These are phyloP conservation scores for Polymixis flavicincta DNA, from an alignment of 2,888 invertebrate genomes.

Conservation along the genomic window DNA sequence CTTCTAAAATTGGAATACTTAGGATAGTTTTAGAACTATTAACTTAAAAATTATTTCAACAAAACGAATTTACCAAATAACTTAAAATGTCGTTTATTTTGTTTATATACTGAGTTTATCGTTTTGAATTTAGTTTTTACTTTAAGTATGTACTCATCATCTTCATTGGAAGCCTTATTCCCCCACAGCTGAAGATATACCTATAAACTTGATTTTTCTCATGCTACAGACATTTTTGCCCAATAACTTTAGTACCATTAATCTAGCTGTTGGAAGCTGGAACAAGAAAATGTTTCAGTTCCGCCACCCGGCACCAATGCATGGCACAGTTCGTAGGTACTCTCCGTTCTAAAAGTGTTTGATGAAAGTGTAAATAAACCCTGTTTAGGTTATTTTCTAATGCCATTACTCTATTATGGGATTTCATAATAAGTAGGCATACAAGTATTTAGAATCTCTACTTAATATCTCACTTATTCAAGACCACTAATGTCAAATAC, in stretches of 20 bases:
- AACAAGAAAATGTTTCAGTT: constrained; percentile 11
- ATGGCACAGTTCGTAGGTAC: background rate
- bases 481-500: too few species aligned
- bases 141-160: background rate
- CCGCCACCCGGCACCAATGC: background rate
- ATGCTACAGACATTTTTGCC: background rate
- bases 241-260: constrained; percentile 23
- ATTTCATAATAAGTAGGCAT: background rate
- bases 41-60: background rate
- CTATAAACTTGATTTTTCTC: background rate
- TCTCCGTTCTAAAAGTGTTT: background rate
- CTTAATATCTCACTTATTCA: too few species aligned
- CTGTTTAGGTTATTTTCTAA: background rate
- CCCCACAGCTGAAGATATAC: background rate
- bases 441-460: background rate
- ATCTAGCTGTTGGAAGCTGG: constrained; percentile 22
- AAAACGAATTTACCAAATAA: background rate
- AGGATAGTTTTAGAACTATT: background rate
- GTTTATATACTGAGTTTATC: too few species aligned
- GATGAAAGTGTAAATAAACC: background rate
- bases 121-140: background rate
- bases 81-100: background rate
- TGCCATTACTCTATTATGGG: background rate
- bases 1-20: constrained; percentile 3
- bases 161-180: background rate